Conservation (phyloP, 2,888 invertebrate genomes). For the Latrodectus elegans region DNA sequence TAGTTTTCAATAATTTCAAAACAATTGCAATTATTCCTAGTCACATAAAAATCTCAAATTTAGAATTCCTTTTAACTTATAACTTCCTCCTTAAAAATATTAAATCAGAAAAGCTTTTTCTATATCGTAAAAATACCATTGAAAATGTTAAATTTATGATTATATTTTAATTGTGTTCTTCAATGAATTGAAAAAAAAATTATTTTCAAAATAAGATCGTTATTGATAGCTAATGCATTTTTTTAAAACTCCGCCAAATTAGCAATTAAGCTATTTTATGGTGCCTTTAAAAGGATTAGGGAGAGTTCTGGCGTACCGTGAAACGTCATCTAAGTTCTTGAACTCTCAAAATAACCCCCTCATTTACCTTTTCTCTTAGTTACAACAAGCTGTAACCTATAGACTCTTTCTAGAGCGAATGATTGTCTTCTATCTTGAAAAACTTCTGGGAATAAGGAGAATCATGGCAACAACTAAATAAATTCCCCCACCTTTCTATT, state of each 20-base stretch:
- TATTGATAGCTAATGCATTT: no score
- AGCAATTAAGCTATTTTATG: conserved; percentile 10
- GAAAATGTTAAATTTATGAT: no score
- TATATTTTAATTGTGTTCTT: no score
- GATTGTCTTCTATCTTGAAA: background rate
- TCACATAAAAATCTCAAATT: no score
- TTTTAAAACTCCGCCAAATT: conserved; percentile 20
- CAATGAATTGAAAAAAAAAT: no score
- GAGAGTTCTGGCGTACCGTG: background rate
- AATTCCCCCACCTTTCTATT: background rate
- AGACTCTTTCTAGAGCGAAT: background rate
- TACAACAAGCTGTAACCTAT: conserved; percentile 21
- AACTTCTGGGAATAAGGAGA: conserved; percentile 3
- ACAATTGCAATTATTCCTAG: no score
- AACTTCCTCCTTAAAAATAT: no score
- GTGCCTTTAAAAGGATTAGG: background rate
- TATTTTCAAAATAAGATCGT: no score
- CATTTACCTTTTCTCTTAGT: conserved; percentile 36
- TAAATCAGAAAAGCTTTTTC: no score
- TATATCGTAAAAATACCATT: no score
- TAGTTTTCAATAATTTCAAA: no score
- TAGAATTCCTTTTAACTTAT: no score
- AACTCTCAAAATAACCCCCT: conserved; percentile 57
- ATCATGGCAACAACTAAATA: background rate
- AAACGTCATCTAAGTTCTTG: conserved; percentile 46